A percentile compares a stretch with the other conserved stretches of the same genome.
These are phyloP conservation scores for Eledone cirrhosa DNA, from an alignment of 2,888 invertebrate genomes.

Conservation along the genomic window DNA sequence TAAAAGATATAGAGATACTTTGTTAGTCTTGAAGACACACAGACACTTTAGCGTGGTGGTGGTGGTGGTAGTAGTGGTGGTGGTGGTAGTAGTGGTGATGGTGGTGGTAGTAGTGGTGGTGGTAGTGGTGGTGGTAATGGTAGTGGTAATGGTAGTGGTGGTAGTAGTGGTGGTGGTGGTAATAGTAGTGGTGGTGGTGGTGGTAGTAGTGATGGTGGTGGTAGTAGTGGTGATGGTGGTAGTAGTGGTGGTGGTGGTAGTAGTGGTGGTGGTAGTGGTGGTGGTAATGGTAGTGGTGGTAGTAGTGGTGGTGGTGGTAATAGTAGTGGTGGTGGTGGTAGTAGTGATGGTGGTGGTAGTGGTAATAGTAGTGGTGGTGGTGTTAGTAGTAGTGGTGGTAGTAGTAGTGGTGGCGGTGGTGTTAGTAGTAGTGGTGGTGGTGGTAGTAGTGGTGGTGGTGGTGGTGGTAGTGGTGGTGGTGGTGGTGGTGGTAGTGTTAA, in stretches of 20 bases:
- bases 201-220: slow-evolving; percentile 15
- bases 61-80: slow-evolving; percentile 18
- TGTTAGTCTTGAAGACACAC: neutral
- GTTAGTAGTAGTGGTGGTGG: too few relatives aligned
- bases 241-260: slow-evolving; percentile 34
- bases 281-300: slow-evolving; percentile 34
- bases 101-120: slow-evolving; percentile 23
- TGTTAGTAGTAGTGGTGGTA: too few relatives aligned
- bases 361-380: too few relatives aligned
- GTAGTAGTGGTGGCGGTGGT: too few relatives aligned
- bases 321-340: slow-evolving; percentile 30
- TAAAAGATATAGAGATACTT: neutral
- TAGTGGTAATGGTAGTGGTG: slow-evolving; percentile 20
- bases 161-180: slow-evolving; percentile 21
- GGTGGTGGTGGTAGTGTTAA: too few relatives aligned
- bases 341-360: slow-evolving; percentile 33
- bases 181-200: slow-evolving; percentile 20
- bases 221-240: slow-evolving; percentile 29
- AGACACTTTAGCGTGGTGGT: neutral
- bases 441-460: too few relatives aligned
- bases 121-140: slow-evolving; percentile 18
- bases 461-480: too few relatives aligned
- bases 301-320: slow-evolving; percentile 34
- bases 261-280: slow-evolving; percentile 33
- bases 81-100: slow-evolving; percentile 14